These are phyloP conservation scores for Chaetops frenatus DNA, from an alignment of 2,113 vertebrate genomes.

Conservation along the genomic window DNA sequence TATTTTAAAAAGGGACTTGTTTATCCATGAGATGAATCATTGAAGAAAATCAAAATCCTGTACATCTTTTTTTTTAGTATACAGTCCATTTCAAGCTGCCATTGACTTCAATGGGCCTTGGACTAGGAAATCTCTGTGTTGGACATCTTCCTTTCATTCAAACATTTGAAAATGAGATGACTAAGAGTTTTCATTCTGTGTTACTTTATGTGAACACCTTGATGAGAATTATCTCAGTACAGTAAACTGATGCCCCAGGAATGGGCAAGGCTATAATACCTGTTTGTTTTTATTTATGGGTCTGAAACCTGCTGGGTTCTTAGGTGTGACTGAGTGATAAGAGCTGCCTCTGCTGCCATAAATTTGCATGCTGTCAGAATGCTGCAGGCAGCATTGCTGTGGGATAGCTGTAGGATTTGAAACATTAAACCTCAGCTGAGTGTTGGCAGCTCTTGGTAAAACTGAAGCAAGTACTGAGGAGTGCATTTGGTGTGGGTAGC, in stretches of 20 bases:
- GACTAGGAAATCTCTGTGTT: not conserved
- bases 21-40: not conserved
- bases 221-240: not conserved
- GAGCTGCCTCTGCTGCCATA: not conserved
- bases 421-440: not conserved
- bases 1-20: not conserved
- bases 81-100: not conserved
- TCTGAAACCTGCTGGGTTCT: not conserved
- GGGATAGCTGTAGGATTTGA: not conserved
- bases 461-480: not conserved
- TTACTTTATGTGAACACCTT: not conserved
- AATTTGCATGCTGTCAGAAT: not conserved
- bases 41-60: not conserved
- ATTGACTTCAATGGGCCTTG: not conserved
- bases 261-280: not conserved
- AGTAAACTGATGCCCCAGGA: not conserved
- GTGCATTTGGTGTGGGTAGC: not conserved
- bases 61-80: not conserved
- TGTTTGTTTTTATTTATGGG: not conserved
- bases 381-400: not conserved
- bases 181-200: not conserved
- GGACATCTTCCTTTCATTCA: not conserved
- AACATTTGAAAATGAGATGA: not conserved
- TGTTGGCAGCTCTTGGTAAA: not conserved
- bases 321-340: accelerated